Evolutionary conservation across 2,888 invertebrate species (phyloP), one percentile per base, ranked within the genome.

Genomic region (Lamellibrachia columna): DNA sequence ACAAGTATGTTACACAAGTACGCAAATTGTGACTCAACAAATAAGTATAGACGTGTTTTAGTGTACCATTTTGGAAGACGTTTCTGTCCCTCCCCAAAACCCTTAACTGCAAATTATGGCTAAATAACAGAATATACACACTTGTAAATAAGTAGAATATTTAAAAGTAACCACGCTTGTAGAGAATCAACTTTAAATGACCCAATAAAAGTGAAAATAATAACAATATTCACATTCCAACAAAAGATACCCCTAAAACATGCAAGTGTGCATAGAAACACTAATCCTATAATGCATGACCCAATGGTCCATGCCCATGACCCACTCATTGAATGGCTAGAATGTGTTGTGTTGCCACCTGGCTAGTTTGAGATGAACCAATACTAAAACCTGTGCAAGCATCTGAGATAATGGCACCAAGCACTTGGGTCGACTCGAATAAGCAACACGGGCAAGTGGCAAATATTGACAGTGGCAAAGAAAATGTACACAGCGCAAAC

Each of bases 391-490:
- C 22, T 75, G 75, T 75, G 75, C 75, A 75, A 75, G 22, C 75
- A 11, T 75, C 75, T 6, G 75, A 11, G 75, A 75, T 75, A 75
- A 75, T 75, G 75, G 75, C 4, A 75, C 3, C n/a, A n/a, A 22
- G 6, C 75, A 75, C 75, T 75, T 22, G 75, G 75, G 75, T 22
- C 75, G 6, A 22, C 75, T 75, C 22, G 22, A 75, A 75, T 75
- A 75, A 75, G 75, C 75, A 75, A 75, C n/a, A n/a, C 75, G 1
- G 15, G 22, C 75, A 75, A 75, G 75, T 75, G 75, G 75, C 75
- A 75, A 75, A 75, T 75, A 75, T 75, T 75, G 22, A 75, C 75
- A 75, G 75, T 75, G 75, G n/a, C 75, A 75, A 22, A 75, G 75
- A 22, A 75, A 75, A 75, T 75, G 75, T 75, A 75, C 15, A 75